Percentiles rank a stretch among this genome's conserved stretches.
phyloP scores from a whole-genome alignment of 2,797 vertebrate genomes.

The Schizopygopsis pylzovi region DNA sequence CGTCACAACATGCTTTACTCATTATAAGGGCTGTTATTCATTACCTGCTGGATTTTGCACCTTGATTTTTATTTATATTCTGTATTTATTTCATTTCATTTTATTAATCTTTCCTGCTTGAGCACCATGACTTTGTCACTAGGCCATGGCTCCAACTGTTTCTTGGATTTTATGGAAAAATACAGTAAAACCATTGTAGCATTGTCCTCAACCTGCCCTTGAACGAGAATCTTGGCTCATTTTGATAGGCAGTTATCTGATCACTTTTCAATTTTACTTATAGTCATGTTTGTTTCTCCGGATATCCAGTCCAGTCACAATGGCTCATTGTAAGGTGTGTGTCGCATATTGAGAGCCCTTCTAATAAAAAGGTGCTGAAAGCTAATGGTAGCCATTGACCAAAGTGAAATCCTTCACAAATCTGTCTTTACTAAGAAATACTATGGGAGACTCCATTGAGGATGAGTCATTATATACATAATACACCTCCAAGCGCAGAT shows the following conservation, averaged over 20 bases:
- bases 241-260: slow-evolving; percentile 52
- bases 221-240: slow-evolving; percentile 16
- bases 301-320: slow-evolving; percentile 56
- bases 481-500: not conserved
- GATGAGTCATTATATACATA: slow-evolving; percentile 43
- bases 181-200: not conserved
- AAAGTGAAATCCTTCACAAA: slow-evolving; percentile 70
- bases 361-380: slow-evolving; percentile 80
- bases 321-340: slow-evolving; percentile 53
- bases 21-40: slow-evolving; percentile 10
- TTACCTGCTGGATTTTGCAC: not conserved
- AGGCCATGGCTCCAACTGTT: not conserved
- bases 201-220: slow-evolving; percentile 57
- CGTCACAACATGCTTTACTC: slow-evolving; percentile 58
- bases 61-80: not conserved
- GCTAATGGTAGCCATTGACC: slow-evolving; percentile 72
- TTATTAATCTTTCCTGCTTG: not conserved
- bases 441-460: slow-evolving; percentile 40
- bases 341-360: slow-evolving; percentile 52
- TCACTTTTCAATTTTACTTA: slow-evolving; percentile 51
- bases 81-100: not conserved
- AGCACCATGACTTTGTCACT: not conserved
- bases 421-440: slow-evolving; percentile 65
- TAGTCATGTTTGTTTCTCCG: slow-evolving; percentile 59
- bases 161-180: not conserved